Percentiles rank a stretch among this genome's conserved stretches.
Evolutionary conservation across 2,888 invertebrate species (phyloP).

Genomic region (Limnephilus auricula): DNA sequence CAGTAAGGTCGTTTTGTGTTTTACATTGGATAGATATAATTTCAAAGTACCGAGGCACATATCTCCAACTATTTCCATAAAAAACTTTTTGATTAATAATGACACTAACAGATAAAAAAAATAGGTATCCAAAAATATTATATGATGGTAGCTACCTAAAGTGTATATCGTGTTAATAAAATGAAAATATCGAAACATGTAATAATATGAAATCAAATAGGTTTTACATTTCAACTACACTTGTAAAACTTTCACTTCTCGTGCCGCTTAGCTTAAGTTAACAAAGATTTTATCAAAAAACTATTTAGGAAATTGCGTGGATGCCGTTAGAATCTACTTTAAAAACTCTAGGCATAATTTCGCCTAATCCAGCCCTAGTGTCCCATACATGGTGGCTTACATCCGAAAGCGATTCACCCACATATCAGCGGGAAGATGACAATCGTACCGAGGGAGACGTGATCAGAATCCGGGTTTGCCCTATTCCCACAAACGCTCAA

Average conservation of each 20-base stretch:
- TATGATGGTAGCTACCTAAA: too few relatives aligned
- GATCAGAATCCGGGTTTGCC: constrained; percentile 51
- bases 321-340: background rate
- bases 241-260: background rate
- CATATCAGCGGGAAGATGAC: constrained; percentile 49
- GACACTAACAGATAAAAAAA: too few relatives aligned
- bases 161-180: background rate
- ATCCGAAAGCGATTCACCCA: constrained; percentile 62
- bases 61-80: too few relatives aligned
- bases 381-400: constrained; percentile 55
- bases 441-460: constrained; percentile 59
- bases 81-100: too few relatives aligned
- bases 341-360: background rate
- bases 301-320: background rate
- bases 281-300: background rate
- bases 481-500: constrained; percentile 22
- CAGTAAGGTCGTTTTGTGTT: too few relatives aligned
- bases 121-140: too few relatives aligned
- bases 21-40: too few relatives aligned
- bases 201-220: background rate
- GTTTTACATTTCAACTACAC: background rate
- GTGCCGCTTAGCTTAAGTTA: background rate
- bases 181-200: background rate
- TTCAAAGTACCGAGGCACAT: too few relatives aligned
- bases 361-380: constrained; percentile 16